A percentile compares a stretch with the other conserved stretches of the same genome.
These are phyloP conservation scores for Acrobeloides nanus DNA, from an alignment of 2,888 invertebrate genomes.

Conservation along the genomic window DNA sequence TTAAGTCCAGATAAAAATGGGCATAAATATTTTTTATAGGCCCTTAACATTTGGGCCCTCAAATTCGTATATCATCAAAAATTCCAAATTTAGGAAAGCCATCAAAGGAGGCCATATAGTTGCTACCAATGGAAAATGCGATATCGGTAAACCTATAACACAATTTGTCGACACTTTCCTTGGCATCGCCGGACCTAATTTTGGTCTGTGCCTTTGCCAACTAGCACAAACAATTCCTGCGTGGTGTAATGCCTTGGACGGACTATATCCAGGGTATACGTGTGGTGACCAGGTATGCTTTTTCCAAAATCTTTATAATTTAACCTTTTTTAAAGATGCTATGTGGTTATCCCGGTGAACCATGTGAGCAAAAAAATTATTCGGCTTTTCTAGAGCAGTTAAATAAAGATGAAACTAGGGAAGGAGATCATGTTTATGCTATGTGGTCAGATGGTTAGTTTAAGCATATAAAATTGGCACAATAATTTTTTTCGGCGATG, in stretches of 20 bases:
- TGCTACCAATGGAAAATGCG: slow-evolving; percentile 51
- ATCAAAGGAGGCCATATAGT: slow-evolving; percentile 48
- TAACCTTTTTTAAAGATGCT: slow-evolving; percentile 30
- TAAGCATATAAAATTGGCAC: too few relatives aligned
- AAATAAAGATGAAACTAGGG: slow-evolving; percentile 42
- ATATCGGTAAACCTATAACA: slow-evolving; percentile 43
- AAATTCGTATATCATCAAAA: too few relatives aligned
- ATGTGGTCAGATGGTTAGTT: slow-evolving; percentile 49
- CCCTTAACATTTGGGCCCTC: too few relatives aligned
- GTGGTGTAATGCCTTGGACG: slow-evolving; percentile 52
- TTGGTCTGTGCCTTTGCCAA: slow-evolving; percentile 50
- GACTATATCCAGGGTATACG: slow-evolving; percentile 30
- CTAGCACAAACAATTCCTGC: slow-evolving; percentile 51
- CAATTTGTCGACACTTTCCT: slow-evolving; percentile 47
- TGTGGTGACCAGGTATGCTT: slow-evolving; percentile 25
- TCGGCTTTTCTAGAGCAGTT: slow-evolving; percentile 48
- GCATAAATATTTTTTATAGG: too few relatives aligned
- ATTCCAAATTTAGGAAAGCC: slow-evolving; percentile 45
- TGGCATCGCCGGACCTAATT: slow-evolving; percentile 50
- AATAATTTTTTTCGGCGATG: too few relatives aligned
- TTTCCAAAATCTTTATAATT: slow-evolving; percentile 9
- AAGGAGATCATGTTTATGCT: slow-evolving; percentile 48
- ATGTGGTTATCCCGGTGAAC: slow-evolving; percentile 47
- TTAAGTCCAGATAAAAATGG: too few relatives aligned
- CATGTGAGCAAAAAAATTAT: slow-evolving; percentile 49